phyloP scores from a whole-genome alignment of 2,113 vertebrate genomes.

The Etheostoma spectabile region DNA sequence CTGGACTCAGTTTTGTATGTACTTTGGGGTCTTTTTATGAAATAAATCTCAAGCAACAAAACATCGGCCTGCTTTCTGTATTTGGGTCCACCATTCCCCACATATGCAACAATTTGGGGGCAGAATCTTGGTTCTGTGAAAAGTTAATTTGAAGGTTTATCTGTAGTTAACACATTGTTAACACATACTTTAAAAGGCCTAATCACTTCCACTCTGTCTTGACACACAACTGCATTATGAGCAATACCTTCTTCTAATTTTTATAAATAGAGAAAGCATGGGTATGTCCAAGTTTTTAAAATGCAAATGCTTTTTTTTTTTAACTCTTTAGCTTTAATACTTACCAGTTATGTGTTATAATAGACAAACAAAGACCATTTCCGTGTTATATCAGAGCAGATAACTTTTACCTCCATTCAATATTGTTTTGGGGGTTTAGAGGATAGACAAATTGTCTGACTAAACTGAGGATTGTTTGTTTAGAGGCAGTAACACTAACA shows the following conservation, averaged over 20 bases:
- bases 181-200: background rate
- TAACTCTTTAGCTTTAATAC: background rate
- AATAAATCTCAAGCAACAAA: too few relatives aligned
- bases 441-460: background rate
- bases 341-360: background rate
- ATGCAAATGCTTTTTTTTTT: background rate
- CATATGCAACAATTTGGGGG: background rate
- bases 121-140: background rate
- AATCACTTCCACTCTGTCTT: constrained; percentile 1
- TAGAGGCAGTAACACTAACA: background rate
- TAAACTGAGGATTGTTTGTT: background rate
- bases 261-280: background rate
- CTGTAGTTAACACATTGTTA: background rate
- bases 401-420: background rate
- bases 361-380: background rate
- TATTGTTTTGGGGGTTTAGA: background rate
- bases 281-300: background rate
- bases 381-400: background rate
- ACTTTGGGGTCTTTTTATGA: too few relatives aligned
- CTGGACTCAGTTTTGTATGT: too few relatives aligned
- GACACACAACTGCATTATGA: background rate
- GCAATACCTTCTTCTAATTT: background rate
- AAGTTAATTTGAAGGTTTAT: background rate
- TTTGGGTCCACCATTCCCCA: too few relatives aligned
- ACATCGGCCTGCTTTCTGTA: too few relatives aligned